A percentile compares a stretch with the other conserved stretches of the same genome.
phyloP scores from a whole-genome alignment of 2,797 vertebrate genomes.

The Epinephelus coioides region DNA sequence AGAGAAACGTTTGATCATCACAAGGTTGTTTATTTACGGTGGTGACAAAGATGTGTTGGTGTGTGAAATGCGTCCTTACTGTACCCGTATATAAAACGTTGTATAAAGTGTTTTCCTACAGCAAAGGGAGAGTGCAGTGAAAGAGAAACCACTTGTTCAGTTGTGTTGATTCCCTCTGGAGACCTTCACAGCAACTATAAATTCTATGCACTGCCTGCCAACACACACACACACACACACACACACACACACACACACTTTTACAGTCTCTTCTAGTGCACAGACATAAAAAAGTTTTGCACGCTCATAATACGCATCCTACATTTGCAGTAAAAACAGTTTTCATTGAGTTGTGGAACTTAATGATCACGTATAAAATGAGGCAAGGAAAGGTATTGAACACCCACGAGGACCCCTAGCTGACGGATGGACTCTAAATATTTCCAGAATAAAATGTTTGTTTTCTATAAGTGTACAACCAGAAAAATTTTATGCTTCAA shows the following conservation, averaged over 20 bases:
- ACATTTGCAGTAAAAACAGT: background rate
- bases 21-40: background rate
- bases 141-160: slow-evolving; percentile 2
- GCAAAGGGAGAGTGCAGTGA: background rate
- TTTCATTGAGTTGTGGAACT: slow-evolving; percentile 3
- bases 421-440: background rate
- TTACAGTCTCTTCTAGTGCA: background rate
- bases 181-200: slow-evolving; percentile 14
- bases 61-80: background rate
- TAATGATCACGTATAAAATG: background rate
- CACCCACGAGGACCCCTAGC: background rate
- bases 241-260: background rate
- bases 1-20: background rate
- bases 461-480: background rate
- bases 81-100: background rate
- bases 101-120: background rate
- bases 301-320: background rate
- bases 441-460: background rate
- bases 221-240: background rate
- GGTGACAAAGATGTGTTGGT: background rate
- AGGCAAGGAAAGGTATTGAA: background rate
- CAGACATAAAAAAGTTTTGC: background rate
- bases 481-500: background rate
- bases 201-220: slow-evolving; percentile 12
- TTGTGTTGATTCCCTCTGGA: background rate